A percentile compares a stretch with the other conserved stretches of the same genome.
Conservation (phyloP, 2,113 vertebrate species). For the Rhinopomastus cyanomelas region DNA sequence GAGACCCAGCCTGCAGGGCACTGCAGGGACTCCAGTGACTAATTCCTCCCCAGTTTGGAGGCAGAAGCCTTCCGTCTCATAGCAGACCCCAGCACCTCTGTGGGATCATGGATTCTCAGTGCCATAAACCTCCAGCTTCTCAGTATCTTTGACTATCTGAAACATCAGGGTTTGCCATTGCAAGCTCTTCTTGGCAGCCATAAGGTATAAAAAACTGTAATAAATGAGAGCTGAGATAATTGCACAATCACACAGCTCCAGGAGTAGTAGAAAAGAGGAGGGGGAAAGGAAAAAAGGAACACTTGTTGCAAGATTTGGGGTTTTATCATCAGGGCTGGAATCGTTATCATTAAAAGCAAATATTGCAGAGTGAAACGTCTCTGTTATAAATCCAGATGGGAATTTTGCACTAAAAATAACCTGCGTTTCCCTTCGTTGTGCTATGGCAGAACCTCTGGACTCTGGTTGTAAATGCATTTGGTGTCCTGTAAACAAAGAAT, state of each 20-base stretch:
- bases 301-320: not conserved
- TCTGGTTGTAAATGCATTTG: not conserved
- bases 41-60: not conserved
- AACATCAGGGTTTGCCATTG: not conserved
- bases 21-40: accelerated
- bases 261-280: not conserved
- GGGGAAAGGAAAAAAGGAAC: not conserved
- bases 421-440: not conserved
- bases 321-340: conserved; percentile 18
- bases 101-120: accelerated
- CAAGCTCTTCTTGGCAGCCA: not conserved
- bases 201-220: not conserved
- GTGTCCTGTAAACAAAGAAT: not conserved
- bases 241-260: not conserved
- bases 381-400: conserved; percentile 27
- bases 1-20: not conserved
- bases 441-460: not conserved
- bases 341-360: conserved; percentile 41
- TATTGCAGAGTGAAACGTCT: conserved; percentile 30
- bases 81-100: not conserved
- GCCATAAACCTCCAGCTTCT: accelerated
- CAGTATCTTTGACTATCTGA: not conserved
- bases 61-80: accelerated
- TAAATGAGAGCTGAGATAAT: not conserved
- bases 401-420: conserved; percentile 36